A percentile compares a stretch with the other conserved stretches of the same genome.
These are phyloP conservation scores for Datnioides undecimradiatus DNA, from an alignment of 2,113 vertebrate genomes.

Conservation along the genomic window DNA sequence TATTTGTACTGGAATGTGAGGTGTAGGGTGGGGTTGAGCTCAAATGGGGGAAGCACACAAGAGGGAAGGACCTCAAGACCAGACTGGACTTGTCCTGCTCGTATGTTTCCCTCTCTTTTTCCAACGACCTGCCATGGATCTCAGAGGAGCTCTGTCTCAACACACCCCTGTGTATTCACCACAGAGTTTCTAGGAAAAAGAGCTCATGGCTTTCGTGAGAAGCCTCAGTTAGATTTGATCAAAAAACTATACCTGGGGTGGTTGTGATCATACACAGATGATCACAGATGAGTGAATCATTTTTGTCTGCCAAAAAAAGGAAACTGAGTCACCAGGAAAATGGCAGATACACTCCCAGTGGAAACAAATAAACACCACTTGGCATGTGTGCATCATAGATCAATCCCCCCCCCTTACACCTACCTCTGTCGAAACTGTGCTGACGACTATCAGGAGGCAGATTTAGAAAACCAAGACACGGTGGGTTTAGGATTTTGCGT, in stretches of 20 bases:
- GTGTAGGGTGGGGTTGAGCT: constrained; percentile 57
- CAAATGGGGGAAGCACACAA: neutral
- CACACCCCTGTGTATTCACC: neutral
- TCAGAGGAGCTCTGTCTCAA: neutral
- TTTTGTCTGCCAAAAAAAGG: neutral
- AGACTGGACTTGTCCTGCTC: constrained; percentile 73
- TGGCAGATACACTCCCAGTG: neutral
- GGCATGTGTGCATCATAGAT: constrained; percentile 1
- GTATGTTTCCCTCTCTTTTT: constrained; percentile 36
- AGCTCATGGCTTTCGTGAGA: neutral
- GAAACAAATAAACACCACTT: constrained; percentile 21
- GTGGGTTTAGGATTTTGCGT: constrained; percentile 22
- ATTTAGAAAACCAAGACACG: constrained; percentile 27
- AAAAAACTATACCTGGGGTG: neutral
- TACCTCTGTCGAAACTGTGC: constrained; percentile 60
- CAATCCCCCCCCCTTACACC: neutral
- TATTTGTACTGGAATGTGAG: constrained; percentile 78
- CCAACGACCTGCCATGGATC: neutral
- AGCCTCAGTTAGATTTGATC: neutral
- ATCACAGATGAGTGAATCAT: constrained; percentile 12
- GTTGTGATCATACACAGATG: neutral
- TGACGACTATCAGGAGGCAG: constrained; percentile 17
- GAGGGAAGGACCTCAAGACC: constrained; percentile 53
- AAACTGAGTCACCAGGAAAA: constrained; percentile 38
- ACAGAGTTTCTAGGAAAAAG: neutral